Percentiles rank a stretch among this genome's conserved stretches.
These are phyloP conservation scores for Lampris incognitus DNA, from an alignment of 2,113 vertebrate genomes.

Conservation along the genomic window DNA sequence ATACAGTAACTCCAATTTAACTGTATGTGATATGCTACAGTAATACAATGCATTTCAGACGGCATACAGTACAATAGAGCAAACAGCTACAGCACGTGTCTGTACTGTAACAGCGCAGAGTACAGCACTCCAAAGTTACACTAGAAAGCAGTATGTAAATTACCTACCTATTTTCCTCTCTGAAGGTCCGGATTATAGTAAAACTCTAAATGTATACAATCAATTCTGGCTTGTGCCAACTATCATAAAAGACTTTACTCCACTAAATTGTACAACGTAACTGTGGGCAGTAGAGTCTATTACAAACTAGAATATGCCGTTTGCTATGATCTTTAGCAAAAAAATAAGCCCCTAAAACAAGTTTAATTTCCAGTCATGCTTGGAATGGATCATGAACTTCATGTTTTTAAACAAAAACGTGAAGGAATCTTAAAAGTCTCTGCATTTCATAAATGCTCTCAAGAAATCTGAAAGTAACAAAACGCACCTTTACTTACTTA, in stretches of 20 bases:
- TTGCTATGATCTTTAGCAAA: conserved; percentile 53
- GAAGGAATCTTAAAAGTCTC: conserved; percentile 61
- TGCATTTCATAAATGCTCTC: conserved; percentile 84
- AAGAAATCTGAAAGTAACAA: conserved; percentile 44
- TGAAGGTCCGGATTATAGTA: background rate
- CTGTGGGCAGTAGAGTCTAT: conserved; percentile 28
- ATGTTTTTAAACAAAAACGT: conserved; percentile 32
- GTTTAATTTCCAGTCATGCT: conserved; percentile 55
- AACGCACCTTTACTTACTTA: conserved; percentile 24
- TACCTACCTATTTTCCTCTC: too few species aligned
- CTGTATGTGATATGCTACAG: too few species aligned
- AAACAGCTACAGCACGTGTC: too few species aligned
- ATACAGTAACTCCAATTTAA: too few species aligned
- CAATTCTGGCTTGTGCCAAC: conserved; percentile 72
- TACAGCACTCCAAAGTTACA: too few species aligned
- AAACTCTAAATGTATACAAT: conserved; percentile 73
- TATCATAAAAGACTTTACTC: conserved; percentile 54
- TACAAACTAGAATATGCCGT: conserved; percentile 43
- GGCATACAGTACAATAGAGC: too few species aligned
- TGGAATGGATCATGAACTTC: conserved; percentile 66
- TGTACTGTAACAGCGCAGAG: too few species aligned
- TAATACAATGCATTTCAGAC: too few species aligned
- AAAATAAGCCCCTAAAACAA: conserved; percentile 37
- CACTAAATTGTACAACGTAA: conserved; percentile 49
- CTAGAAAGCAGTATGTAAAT: too few species aligned